Percentiles rank a stretch among this genome's conserved stretches.
Evolutionary conservation across 2,113 vertebrate genomes (phyloP).

Genomic region (Gavia stellata): DNA sequence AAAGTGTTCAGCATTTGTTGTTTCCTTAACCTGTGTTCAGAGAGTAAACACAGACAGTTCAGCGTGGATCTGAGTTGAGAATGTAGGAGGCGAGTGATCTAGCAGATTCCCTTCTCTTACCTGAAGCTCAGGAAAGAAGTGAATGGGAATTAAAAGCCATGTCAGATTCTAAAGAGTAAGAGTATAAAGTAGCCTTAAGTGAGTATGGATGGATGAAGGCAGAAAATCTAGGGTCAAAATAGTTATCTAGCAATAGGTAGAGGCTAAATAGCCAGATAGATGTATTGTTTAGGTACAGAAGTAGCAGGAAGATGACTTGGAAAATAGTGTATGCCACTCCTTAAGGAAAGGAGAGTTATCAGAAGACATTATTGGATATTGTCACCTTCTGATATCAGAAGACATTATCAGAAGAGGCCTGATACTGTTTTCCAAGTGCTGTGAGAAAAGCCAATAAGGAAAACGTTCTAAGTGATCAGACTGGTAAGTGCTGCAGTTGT

Average conservation of each 20-base stretch:
- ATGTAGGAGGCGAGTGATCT: accelerated
- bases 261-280: neutral
- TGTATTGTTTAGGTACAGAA: neutral
- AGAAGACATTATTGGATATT: neutral
- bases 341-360: neutral
- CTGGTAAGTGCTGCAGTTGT: neutral
- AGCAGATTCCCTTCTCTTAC: neutral
- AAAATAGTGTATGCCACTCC: neutral
- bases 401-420: neutral
- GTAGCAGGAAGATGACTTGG: neutral
- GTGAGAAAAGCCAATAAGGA: neutral
- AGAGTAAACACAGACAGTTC: neutral
- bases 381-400: neutral
- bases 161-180: neutral
- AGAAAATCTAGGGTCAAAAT: neutral
- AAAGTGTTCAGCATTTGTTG: neutral
- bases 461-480: neutral
- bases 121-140: neutral
- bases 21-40: neutral
- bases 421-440: neutral
- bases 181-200: neutral
- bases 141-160: neutral
- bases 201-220: neutral
- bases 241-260: neutral
- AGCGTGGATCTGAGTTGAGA: neutral